Conservation (phyloP, 2,797 vertebrate species). For the Poecilia gillii region DNA sequence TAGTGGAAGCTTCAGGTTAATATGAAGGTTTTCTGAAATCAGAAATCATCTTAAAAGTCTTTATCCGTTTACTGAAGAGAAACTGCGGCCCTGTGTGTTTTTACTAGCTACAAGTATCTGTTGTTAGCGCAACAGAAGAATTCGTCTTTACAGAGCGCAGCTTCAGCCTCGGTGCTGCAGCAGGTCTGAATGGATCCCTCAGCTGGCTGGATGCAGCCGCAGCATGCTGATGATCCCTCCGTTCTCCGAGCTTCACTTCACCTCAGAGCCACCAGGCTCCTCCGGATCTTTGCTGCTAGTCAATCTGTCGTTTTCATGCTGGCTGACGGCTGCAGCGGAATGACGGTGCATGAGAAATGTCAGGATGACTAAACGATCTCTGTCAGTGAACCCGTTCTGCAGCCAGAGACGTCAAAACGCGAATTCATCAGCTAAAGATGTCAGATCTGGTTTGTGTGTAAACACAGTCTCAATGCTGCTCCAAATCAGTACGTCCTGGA, state of each 20-base stretch:
- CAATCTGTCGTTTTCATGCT: slow-evolving; percentile 27
- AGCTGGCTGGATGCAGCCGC: slow-evolving; percentile 1
- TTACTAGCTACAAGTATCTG: not conserved
- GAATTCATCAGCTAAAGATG: not conserved
- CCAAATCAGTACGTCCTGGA: not conserved
- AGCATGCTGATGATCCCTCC: slow-evolving; percentile 46
- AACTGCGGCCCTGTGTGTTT: not conserved
- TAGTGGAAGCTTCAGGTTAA: not conserved
- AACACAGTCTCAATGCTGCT: not conserved
- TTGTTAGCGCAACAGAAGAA: not conserved
- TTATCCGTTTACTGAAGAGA: not conserved
- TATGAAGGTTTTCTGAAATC: not conserved
- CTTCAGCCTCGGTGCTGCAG: slow-evolving; percentile 20
- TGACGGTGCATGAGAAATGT: not conserved
- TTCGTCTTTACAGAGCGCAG: slow-evolving; percentile 24
- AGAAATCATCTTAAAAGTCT: not conserved
- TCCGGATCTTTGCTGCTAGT: slow-evolving; percentile 26
- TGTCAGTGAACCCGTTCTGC: slow-evolving; percentile 2
- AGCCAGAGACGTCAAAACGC: slow-evolving; percentile 17
- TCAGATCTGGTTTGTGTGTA: not conserved
- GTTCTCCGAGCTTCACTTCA: slow-evolving; percentile 28
- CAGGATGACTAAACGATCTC: not conserved
- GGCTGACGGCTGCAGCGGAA: slow-evolving; percentile 12
- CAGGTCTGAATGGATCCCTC: slow-evolving; percentile 33
- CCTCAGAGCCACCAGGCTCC: slow-evolving; percentile 34